Evolutionary conservation across 64 coral and sea anemone genomes (phyloP).

Genomic region (Pocillopora verrucosa): DNA sequence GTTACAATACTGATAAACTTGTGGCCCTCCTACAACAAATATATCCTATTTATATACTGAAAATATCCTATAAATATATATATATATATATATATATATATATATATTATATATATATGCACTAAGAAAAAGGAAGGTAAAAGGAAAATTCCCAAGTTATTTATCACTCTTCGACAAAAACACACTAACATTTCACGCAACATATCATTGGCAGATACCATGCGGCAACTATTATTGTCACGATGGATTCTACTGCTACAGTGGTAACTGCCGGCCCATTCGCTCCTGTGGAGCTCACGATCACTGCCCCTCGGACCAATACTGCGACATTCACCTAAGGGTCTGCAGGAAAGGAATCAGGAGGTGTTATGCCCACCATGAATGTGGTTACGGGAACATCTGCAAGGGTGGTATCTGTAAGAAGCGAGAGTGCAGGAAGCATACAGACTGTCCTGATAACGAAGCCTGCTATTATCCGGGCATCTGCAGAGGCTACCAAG

Average conservation of each 20-base stretch:
- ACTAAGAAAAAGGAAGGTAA: neutral
- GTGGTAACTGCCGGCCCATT: neutral
- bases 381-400: neutral
- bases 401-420: neutral
- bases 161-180: too few relatives aligned
- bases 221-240: neutral
- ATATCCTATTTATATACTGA: too few relatives aligned
- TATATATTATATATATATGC: too few relatives aligned
- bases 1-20: too few relatives aligned
- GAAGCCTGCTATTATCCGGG: neutral
- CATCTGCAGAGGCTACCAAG: neutral
- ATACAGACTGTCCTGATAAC: neutral
- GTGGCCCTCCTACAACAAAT: too few relatives aligned
- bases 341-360: neutral
- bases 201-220: neutral
- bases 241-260: slow-evolving; percentile 3
- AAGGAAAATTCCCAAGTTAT: neutral
- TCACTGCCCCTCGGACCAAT: neutral
- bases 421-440: neutral
- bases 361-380: neutral
- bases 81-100: too few relatives aligned
- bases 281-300: neutral
- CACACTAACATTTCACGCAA: neutral
- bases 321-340: neutral
- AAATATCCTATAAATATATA: too few relatives aligned